Evolutionary conservation across 2,888 invertebrate species (phyloP).

Genomic region (Rhaphigaster nebulosa): DNA sequence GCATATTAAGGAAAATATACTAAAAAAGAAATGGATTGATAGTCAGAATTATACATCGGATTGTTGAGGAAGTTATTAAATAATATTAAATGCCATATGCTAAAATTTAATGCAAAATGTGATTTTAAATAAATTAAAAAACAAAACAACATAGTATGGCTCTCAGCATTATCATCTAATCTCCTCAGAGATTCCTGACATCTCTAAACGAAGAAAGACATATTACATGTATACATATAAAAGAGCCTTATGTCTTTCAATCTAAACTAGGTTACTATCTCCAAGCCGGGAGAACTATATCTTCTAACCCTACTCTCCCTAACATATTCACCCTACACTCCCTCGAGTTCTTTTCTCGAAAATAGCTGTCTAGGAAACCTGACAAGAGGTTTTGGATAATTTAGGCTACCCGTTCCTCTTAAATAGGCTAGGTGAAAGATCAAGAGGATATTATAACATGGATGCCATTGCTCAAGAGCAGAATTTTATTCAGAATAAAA

Average conservation of each 20-base stretch:
- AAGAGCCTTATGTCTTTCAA: not conserved
- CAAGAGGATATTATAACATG: not conserved
- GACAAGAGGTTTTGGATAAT: slow-evolving; percentile 1
- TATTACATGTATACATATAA: no score
- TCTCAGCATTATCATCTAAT: not conserved
- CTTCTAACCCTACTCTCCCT: not conserved
- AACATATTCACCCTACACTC: not conserved
- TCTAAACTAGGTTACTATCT: not conserved
- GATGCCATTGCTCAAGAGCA: no score
- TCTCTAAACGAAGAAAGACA: not conserved
- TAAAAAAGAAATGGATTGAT: no score
- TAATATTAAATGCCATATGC: no score
- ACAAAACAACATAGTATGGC: no score
- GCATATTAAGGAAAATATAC: no score
- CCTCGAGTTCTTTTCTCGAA: not conserved
- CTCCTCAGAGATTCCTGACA: not conserved
- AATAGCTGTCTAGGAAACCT: not conserved
- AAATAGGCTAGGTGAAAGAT: not conserved
- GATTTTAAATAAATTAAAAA: no score
- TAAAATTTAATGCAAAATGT: no score
- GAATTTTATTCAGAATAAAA: no score
- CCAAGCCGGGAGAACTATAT: not conserved
- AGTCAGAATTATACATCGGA: no score
- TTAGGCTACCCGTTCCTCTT: not conserved
- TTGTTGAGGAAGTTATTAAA: no score